Evolutionary conservation across 2,797 vertebrate species (phyloP).

Genomic region (Aulostomus chinensis): DNA sequence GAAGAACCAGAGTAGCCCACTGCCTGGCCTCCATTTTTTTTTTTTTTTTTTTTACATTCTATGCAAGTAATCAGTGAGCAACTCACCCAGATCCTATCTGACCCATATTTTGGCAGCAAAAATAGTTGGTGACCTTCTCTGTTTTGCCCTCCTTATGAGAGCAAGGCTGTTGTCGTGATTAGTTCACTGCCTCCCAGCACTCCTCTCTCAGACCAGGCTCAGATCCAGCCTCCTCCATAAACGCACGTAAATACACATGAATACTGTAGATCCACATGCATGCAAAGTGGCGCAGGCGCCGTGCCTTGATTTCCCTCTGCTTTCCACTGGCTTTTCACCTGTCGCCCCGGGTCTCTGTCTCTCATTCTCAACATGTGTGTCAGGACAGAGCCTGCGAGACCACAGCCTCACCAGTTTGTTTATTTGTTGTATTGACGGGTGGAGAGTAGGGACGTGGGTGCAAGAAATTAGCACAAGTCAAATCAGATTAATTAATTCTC

Average conservation of each 20-base stretch:
- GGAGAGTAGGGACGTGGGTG: slow-evolving; percentile 48
- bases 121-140: slow-evolving; percentile 72
- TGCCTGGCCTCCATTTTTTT: no score
- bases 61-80: slow-evolving; percentile 32
- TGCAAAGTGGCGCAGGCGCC: slow-evolving; percentile 18
- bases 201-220: slow-evolving; percentile 62
- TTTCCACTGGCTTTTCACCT: slow-evolving; percentile 60
- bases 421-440: slow-evolving; percentile 55
- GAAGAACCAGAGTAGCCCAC: slow-evolving; percentile 23
- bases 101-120: slow-evolving; percentile 71
- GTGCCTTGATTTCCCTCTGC: slow-evolving; percentile 27
- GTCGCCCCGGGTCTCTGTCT: slow-evolving; percentile 63
- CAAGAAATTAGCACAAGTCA: slow-evolving; percentile 83
- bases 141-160: slow-evolving; percentile 66
- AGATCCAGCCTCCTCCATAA: slow-evolving; percentile 44
- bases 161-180: slow-evolving; percentile 65
- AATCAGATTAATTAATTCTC: slow-evolving; percentile 82
- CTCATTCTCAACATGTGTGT: slow-evolving; percentile 57
- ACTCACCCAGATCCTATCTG: slow-evolving; percentile 57
- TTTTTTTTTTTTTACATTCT: slow-evolving; percentile 8
- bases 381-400: slow-evolving; percentile 56
- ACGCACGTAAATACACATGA: slow-evolving; percentile 44
- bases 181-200: slow-evolving; percentile 67
- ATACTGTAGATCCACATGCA: slow-evolving; percentile 20
- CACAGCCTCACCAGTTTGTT: slow-evolving; percentile 47